Base-by-base conservation (phyloP, 2,888 invertebrate genomes). In the Zootermopsis nevadensis region DNA sequence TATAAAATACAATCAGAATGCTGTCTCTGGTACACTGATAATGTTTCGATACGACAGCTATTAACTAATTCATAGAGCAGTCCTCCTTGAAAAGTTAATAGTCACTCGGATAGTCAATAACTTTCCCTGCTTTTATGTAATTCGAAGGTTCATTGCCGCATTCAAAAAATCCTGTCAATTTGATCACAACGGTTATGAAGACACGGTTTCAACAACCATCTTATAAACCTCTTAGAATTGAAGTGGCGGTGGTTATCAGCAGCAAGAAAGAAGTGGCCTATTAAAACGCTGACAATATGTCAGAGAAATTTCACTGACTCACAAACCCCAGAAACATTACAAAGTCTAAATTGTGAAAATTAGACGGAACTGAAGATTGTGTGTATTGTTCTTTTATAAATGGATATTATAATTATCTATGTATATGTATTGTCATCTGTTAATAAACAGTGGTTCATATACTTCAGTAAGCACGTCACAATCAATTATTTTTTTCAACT, bases 341-440 rank as follows among this genome's bases (percentile, higher is more conserved):
- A 60, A 60, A 69, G 22, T 38, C 10, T 74, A n/a, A 0, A 42
- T 6, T 38, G 27, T 22, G 22, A 74, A 74, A n/a, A 38, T 42
- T 38, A 19, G 15, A 27, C 24, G 27, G 38, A 74, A 38, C 8
- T 24, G 42, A 74, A 6, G 74, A 27, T 4, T 10, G 60, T 38
- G n/a, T 74, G 42, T 74, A n/a, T 74, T 74, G 0, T 38, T 27
- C 1, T 74, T 74, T 74, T 74, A 74, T 74, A 30, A 30, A 74
- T 38, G 74, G 60, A 42, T 22, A 74, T 38, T n/a, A 38, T n/a
- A 42, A 74, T 74, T 38, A 33, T 31, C 38, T 74, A 74, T 38
- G 38, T 74, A n/a, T 8, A 74, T 38, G 74, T 74, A 12, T 60
- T 60, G n/a, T 8, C 3, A 22, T 72, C 31, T 19, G 72, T 72